Evolutionary conservation across 1,140 invertebrate genomes (phyloP), one percentile per base, ranked within the genome.

Genomic region (Hirudo medicinalis): DNA sequence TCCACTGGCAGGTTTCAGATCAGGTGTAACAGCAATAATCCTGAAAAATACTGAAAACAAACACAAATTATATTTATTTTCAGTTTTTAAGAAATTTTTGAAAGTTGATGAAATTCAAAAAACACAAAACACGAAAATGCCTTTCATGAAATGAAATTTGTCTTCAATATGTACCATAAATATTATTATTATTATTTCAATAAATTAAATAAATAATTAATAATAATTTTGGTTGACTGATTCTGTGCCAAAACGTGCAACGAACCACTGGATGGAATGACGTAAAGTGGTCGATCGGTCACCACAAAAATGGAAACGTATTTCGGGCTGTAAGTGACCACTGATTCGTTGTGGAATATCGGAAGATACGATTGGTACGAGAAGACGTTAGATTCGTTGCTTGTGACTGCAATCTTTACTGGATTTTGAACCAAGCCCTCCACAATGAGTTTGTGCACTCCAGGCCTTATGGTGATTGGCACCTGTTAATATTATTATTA

Each of bases 261-360:
- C 67, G 15, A 29, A 68, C 67, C 67, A n/a, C 22, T 29, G 32
- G 67, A 25, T 8, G 67, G 67, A 19, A 68, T 40, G 25, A 68
- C 67, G 49, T 70, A 70, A 0, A 29, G 8, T n/a, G 69, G 69
- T 27, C 69, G 69, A 32, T 70, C 69, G 49, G 69, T 70, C 6
- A 54, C 40, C n/a, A 70, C 69, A n/a, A 70, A 70, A 27, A 70
- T 20, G 22, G 69, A 70, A 15, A 70, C 69, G 22, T 70, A 70
- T 70, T 70, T 70, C n/a, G 69, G 69, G n/a, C 54, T 55, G 54
- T 53, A 70, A 19, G 22, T 25, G 20, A 70, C 69, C n/a, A 49
- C 20, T 8, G 69, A 54, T 43, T 70, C 69, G 54, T 70, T 70
- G 43, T 70, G 69, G 69, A 70, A 70, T 22, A 70, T 55, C 22